Base-by-base conservation (phyloP, 2,113 vertebrate genomes). In the Upupa epops region DNA sequence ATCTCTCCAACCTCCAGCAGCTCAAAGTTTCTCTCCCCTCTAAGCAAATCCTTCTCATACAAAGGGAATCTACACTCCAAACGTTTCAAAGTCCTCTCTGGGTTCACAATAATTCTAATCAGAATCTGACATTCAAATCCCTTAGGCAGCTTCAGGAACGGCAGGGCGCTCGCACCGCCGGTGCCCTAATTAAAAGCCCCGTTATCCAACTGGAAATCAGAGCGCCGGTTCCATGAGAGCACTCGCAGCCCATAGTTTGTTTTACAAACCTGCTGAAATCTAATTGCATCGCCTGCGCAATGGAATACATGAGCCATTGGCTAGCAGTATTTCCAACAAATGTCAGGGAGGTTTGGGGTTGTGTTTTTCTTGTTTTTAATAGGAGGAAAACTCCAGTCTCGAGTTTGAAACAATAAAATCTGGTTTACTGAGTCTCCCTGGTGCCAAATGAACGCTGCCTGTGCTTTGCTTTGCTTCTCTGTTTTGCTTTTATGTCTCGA, bases 291-390 rank as follows among this genome's bases (percentile, higher is more conserved):
- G 90, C 92, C 94, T 54, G 84, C 8, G 88, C 94, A 91, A 85
- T 94, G 96, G 96, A 96, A 97, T 58, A 82, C 66, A 25, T 88
- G 92, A 96, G 64, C 95, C 90, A 36, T 77, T 88, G 25, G 13
- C 90, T 86, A 75, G 88, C 92, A 94, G 9, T n/a, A 77, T 63
- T 94, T 94, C 95, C 94, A 95, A 49, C 86, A 95, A 92, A 96
- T 91, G 90, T 91, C 94, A 96, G 72, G 60, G 16, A 72, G 88
- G 63, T 93, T 86, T 88, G 92, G 40, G 40, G 11, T 45, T 90
- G 13, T 42, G 40, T 42, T 11, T 42, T 42, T 42, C 15, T 42
- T 15, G n/a, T 71, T 60, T 94, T 92, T 92, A n/a, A 93, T 76
- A 74, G 71, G 59, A 65, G 85, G 92, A 86, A 95, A 95, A 94